phyloP scores from a whole-genome alignment of 2,888 invertebrate genomes.

The Furcula furcula region DNA sequence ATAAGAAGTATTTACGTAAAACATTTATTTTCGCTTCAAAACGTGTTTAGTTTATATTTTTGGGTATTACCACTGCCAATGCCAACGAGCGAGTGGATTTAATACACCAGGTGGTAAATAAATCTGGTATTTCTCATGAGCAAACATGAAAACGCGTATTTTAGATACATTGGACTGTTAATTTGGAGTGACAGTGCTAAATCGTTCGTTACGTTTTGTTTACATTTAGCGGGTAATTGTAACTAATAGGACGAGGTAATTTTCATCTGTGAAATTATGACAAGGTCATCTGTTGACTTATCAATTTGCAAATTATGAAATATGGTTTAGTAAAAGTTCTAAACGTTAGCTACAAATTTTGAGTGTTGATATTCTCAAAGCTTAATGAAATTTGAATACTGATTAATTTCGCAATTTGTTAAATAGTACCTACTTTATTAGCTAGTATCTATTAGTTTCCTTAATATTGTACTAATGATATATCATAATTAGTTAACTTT shows the following conservation, averaged over 20 bases:
- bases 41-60: conserved; percentile 27
- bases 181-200: conserved; percentile 67
- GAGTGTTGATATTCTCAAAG: too few relatives aligned
- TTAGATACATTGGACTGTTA: conserved; percentile 37
- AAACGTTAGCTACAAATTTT: too few relatives aligned
- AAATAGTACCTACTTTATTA: too few relatives aligned
- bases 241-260: conserved; percentile 57
- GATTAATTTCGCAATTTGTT: too few relatives aligned
- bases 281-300: conserved; percentile 27
- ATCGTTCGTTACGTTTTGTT: conserved; percentile 63
- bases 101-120: conserved; percentile 48
- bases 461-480: too few relatives aligned
- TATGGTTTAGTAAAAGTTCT: too few relatives aligned
- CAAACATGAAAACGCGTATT: conserved; percentile 30
- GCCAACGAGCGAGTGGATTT: conserved; percentile 43
- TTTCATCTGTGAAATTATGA: conserved; percentile 38
- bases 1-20: conserved; percentile 14
- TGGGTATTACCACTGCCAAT: conserved; percentile 30
- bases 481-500: too few relatives aligned
- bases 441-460: too few relatives aligned
- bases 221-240: conserved; percentile 56
- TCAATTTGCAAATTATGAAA: too few relatives aligned
- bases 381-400: too few relatives aligned
- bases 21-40: conserved; percentile 24
- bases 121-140: conserved; percentile 41